phyloP scores from a whole-genome alignment of 2,113 vertebrate species.

The Saccopteryx leptura region DNA sequence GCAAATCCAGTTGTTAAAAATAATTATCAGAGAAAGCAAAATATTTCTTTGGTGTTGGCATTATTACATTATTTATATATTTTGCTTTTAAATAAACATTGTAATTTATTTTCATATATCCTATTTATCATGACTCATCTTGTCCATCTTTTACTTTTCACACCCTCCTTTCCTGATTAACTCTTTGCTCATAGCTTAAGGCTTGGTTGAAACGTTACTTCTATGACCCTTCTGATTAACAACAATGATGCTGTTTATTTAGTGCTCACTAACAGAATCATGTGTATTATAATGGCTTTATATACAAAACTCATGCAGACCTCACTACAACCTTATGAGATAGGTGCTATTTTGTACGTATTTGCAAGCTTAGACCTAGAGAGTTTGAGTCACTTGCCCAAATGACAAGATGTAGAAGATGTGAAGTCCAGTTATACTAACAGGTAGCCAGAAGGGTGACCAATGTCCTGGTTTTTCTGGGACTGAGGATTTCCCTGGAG shows the following conservation, averaged over 20 bases:
- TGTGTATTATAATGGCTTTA: background rate
- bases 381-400: background rate
- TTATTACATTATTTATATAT: constrained; percentile 45
- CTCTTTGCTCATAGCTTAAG: constrained; percentile 12
- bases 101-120: background rate
- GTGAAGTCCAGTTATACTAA: background rate
- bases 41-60: constrained; percentile 2
- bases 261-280: background rate
- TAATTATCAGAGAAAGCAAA: constrained; percentile 59
- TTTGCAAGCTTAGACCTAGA: background rate
- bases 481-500: background rate
- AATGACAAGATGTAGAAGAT: background rate
- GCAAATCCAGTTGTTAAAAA: constrained; percentile 48
- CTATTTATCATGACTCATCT: background rate
- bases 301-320: background rate
- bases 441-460: background rate
- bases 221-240: background rate
- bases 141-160: background rate
- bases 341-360: background rate
- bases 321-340: background rate
- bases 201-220: background rate
- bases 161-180: background rate
- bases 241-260: background rate
- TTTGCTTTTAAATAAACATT: constrained; percentile 50
- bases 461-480: background rate